Percentiles rank a stretch among this genome's conserved stretches.
Conservation (phyloP, 2,888 invertebrate species). For the Cosmopolites sordidus region DNA sequence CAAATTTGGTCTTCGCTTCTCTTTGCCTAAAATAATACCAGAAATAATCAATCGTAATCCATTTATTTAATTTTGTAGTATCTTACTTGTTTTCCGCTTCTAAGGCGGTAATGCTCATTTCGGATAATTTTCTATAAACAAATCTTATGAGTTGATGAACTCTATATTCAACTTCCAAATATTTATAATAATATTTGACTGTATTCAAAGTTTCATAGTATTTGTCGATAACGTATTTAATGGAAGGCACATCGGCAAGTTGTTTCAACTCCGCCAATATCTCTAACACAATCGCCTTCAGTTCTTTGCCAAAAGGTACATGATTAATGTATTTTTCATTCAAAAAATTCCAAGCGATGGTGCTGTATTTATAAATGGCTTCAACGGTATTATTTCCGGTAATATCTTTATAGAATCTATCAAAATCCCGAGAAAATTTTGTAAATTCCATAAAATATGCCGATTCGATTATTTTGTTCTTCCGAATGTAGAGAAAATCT, state of each 20-base stretch:
- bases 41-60: neutral
- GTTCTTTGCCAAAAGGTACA: constrained; percentile 65
- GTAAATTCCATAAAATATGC: constrained; percentile 78
- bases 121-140: constrained; percentile 65
- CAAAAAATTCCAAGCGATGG: constrained; percentile 61
- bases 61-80: neutral
- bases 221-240: constrained; percentile 55
- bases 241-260: constrained; percentile 58
- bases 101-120: constrained; percentile 71
- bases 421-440: constrained; percentile 75
- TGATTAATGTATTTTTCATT: constrained; percentile 63
- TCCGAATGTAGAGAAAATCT: constrained; percentile 77
- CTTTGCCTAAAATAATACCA: constrained; percentile 56
- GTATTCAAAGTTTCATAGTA: constrained; percentile 59
- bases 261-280: constrained; percentile 59
- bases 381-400: constrained; percentile 72
- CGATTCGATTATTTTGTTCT: constrained; percentile 73
- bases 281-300: constrained; percentile 60
- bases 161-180: constrained; percentile 68
- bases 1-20: constrained; percentile 80
- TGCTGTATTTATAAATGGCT: constrained; percentile 72
- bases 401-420: constrained; percentile 73
- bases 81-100: constrained; percentile 72
- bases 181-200: constrained; percentile 69
- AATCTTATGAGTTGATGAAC: constrained; percentile 61